These are phyloP conservation scores for Elysia crispata DNA, from an alignment of 2,888 invertebrate species.

Conservation along the genomic window DNA sequence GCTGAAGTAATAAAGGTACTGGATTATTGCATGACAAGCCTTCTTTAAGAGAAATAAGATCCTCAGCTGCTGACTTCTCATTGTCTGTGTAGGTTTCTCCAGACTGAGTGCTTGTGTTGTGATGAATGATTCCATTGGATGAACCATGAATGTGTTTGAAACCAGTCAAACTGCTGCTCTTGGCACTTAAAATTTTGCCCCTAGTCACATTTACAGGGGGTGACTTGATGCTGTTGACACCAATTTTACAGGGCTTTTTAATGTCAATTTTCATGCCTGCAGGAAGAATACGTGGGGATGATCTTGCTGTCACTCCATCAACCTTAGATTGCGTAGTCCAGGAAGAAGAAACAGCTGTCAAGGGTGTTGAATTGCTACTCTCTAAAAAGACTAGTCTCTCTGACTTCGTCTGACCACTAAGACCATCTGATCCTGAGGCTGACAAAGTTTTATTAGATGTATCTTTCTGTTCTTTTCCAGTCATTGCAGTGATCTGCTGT, in stretches of 20 bases:
- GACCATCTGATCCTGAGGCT: neutral
- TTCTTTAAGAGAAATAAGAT: constrained; percentile 45
- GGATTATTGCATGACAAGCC: no score
- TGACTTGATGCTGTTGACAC: neutral
- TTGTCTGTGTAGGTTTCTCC: constrained; percentile 35
- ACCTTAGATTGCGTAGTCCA: constrained; percentile 35
- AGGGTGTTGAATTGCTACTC: no score
- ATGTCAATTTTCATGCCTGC: constrained; percentile 47
- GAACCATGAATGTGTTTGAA: constrained; percentile 36
- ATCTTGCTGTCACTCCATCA: constrained; percentile 6
- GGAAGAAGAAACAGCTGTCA: constrained; percentile 2
- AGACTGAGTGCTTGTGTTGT: constrained; percentile 18
- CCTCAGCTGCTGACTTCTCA: constrained; percentile 46
- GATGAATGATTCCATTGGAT: constrained; percentile 13
- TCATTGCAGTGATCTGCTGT: neutral
- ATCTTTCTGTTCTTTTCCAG: no score
- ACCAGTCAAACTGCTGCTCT: no score
- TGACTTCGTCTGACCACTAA: neutral
- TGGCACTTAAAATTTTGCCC: no score
- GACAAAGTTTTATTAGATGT: neutral
- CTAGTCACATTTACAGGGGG: neutral
- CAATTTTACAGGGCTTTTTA: constrained; percentile 21
- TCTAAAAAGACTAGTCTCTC: neutral
- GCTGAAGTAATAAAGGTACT: no score
- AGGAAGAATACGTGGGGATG: constrained; percentile 45